These are phyloP conservation scores for Hesperophylax magnus DNA, from an alignment of 1,140 invertebrate species.

Conservation along the genomic window DNA sequence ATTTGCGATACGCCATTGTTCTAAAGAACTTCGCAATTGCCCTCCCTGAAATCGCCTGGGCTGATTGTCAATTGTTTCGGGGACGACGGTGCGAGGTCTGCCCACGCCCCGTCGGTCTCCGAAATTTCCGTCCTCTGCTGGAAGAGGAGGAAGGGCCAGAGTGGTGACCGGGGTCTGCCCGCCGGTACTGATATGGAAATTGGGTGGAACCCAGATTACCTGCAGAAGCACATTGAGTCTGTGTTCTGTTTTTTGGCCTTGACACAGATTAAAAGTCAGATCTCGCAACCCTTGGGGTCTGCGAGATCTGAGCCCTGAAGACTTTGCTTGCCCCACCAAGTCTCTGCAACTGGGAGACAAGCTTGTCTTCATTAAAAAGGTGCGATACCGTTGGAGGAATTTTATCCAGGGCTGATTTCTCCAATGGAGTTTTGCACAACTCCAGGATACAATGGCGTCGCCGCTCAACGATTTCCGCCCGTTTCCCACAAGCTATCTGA, in stretches of 20 bases:
- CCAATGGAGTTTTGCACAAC: constrained; percentile 51
- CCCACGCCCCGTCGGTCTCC: too few relatives aligned
- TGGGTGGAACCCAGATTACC: too few relatives aligned
- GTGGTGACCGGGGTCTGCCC: too few relatives aligned
- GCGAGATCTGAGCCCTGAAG: constrained; percentile 27
- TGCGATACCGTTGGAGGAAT: constrained; percentile 56
- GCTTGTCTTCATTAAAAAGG: constrained; percentile 56
- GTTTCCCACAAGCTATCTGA: neutral
- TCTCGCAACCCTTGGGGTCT: constrained; percentile 54
- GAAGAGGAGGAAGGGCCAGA: too few relatives aligned
- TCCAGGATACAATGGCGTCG: constrained; percentile 56
- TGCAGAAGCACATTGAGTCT: too few relatives aligned
- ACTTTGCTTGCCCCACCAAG: constrained; percentile 53
- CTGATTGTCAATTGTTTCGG: too few relatives aligned
- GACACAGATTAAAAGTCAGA: constrained; percentile 18
- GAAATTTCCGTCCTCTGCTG: too few relatives aligned
- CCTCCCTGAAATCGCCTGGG: too few relatives aligned
- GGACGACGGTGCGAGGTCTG: too few relatives aligned
- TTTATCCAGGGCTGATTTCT: constrained; percentile 52
- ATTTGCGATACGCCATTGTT: constrained; percentile 49
- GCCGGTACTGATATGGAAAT: too few relatives aligned
- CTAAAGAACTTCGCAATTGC: constrained; percentile 9
- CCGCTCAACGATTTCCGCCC: neutral
- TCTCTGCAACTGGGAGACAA: constrained; percentile 55
- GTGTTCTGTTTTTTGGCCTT: constrained; percentile 7